Evolutionary conservation across 2,113 vertebrate species (phyloP), one percentile per base, ranked within the genome.

Genomic region (Phalacrocorax carbo): DNA sequence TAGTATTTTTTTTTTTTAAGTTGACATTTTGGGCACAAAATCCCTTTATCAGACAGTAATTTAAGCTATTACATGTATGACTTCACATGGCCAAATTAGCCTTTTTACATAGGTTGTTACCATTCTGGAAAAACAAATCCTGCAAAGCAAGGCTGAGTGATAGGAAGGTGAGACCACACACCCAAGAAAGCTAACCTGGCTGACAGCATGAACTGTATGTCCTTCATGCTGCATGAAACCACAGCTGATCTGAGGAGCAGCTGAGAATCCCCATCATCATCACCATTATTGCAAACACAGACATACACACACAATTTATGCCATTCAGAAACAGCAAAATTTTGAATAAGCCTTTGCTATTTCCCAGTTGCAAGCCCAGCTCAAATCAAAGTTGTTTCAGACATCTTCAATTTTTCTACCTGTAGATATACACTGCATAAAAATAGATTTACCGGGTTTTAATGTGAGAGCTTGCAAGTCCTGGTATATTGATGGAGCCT

Each of bases 281-380:
- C 32, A 12, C 30, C 11, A 9, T 76, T 11, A 68, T 23, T 34
- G 17, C 10, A 64, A 42, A 72, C 5, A 57, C 27, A 85, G 13
- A 21, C 11, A 23, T 5, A 30, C 0, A 2, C 23, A 66, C 18
- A 70, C 6, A n/a, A 46, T 66, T 44, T 64, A 26, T 18, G 79
- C 8, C 4, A 71, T 48, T 79, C 0, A 1, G 48, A 87, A 86
- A 84, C 0, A 58, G 1, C 1, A 46, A 20, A 51, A 40, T 29
- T 70, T 75, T 68, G 11, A 52, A 57, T 36, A 85, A 72, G 20
- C 5, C 9, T 61, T 87, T 65, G 4, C 10, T 66, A 3, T 54
- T 77, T 88, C 25, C 25, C 40, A 62, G 19, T 36, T 73, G 26
- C 16, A 90, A 87, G 15, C 6, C 32, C 40, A 81, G 29, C 11